Evolutionary conservation across 2,113 vertebrate genomes (phyloP), one percentile per base, ranked within the genome.

Genomic region (Geothlypis trichas): DNA sequence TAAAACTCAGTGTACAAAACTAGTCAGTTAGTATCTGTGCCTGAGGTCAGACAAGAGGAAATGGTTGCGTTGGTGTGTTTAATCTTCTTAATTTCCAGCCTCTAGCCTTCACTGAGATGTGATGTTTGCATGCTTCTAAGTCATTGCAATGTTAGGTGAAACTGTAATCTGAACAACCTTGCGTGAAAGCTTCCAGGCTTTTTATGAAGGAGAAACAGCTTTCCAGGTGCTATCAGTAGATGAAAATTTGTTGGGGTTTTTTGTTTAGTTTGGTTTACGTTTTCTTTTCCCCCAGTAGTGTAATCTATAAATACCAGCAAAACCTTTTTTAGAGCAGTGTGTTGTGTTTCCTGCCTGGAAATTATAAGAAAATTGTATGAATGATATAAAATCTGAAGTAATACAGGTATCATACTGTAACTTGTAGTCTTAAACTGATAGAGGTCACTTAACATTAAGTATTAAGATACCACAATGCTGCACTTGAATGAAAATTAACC

Each of bases 131-230:
- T 81, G 12, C 27, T 42, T 84, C 17, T 42, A 42, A 44, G 18
- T 26, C 1, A 1, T 21, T 65, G 18, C 58, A 47, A 2, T 24
- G 6, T 35, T 47, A 33, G 33, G 8, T 86, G 37, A 42, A 86
- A 57, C 47, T 42, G 69, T 63, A 1, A 41, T 54, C 7, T 52
- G 15, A 83, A 55, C 26, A 35, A 5, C 6, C 1, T 35, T 54
- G 22, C 0, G 0, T 54, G 11, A 16, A 37, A 39, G n/a, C 4
- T 27, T 58, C 10, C 27, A 47, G n/a, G 16, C 10, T 54, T 61
- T 46, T 62, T 35, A 9, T 71, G 17, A 79, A 37, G 11, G n/a
- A 42, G 42, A 54, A 78, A 13, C 33, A 31, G 15, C n/a, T 78
- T 93, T 73, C 27, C 59, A 47, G 26, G 2, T 84, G 17, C 31